Base-by-base conservation (phyloP, 2,113 vertebrate genomes). In the Trogon melanurus region DNA sequence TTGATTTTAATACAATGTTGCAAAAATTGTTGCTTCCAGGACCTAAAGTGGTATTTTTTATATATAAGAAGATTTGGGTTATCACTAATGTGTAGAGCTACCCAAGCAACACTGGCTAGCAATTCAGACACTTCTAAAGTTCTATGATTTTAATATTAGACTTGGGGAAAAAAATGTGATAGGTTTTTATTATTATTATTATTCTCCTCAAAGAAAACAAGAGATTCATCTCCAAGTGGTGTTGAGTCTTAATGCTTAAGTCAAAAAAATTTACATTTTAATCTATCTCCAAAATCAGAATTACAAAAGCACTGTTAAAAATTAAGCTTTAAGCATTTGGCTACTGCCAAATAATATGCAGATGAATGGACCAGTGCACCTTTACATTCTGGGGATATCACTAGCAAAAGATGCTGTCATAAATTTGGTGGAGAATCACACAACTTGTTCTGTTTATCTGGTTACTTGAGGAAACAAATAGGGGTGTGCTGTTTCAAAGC, bases 1-100 rank as follows among this genome's bases (percentile, higher is more conserved):
- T 69, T 27, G 19, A 60, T 48, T 96, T 88, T 79, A 70, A 82
- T 95, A 51, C 75, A 94, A 10, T 75, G 73, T 91, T 87, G 65
- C 79, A 84, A 65, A 96, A 96, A 78, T 48, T 25, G 70, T 95
- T 89, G 23, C 23, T 76, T 78, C 16, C 36, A 44, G 79, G 45
- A 36, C n/a, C 36, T 56, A 45, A 53, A 48, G 17, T 50, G 41
- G 12, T 73, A 2, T 27, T 66, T 92, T 57, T 57, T 44, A 0
- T 32, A 1, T 32, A 25, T 4, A 29, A n/a, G 30, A 16, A 76
- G n/a, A 21, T 78, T 36, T 73, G 72, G 57, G 34, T 64, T 85
- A 44, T 32, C 62, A 26, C 23, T 48, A 8, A 30, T 2, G 6
- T 29, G 15, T 38, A 74, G 57, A 83, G 48, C 27, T 86, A 36